These are phyloP conservation scores for Sylvicapra grimmia DNA, from an alignment of 2,113 vertebrate genomes.

Conservation along the genomic window DNA sequence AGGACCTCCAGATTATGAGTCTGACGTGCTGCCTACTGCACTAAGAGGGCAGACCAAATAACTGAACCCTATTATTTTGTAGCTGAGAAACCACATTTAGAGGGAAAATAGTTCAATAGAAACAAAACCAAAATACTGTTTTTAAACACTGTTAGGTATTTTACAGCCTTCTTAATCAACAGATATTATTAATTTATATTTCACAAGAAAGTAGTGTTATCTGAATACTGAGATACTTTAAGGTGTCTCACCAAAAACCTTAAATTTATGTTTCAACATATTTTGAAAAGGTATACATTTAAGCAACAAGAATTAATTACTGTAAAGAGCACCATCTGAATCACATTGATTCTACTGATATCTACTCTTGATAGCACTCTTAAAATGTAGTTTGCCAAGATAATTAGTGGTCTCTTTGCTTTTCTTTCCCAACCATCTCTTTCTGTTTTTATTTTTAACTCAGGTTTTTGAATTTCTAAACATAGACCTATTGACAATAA, in stretches of 20 bases:
- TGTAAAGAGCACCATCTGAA: background rate
- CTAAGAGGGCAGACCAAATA: background rate
- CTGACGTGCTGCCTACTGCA: background rate
- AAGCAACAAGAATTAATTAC: background rate
- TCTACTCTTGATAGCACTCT: background rate
- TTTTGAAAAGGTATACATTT: background rate
- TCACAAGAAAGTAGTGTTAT: background rate
- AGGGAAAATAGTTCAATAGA: background rate
- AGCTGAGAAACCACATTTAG: background rate
- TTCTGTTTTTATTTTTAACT: background rate
- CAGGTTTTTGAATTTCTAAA: conserved; percentile 20
- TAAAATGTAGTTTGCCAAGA: background rate
- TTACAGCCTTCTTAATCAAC: background rate
- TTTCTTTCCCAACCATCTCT: background rate
- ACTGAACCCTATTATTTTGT: background rate
- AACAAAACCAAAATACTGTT: background rate
- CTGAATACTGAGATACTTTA: background rate
- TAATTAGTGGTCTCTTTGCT: background rate
- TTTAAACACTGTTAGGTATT: background rate
- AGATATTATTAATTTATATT: background rate
- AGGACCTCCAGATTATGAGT: background rate
- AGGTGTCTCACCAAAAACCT: background rate
- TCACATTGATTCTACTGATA: background rate
- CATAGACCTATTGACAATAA: background rate
- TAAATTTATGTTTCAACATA: background rate